phyloP scores from a whole-genome alignment of 2,797 vertebrate species.

The Phoeniculus purpureus region DNA sequence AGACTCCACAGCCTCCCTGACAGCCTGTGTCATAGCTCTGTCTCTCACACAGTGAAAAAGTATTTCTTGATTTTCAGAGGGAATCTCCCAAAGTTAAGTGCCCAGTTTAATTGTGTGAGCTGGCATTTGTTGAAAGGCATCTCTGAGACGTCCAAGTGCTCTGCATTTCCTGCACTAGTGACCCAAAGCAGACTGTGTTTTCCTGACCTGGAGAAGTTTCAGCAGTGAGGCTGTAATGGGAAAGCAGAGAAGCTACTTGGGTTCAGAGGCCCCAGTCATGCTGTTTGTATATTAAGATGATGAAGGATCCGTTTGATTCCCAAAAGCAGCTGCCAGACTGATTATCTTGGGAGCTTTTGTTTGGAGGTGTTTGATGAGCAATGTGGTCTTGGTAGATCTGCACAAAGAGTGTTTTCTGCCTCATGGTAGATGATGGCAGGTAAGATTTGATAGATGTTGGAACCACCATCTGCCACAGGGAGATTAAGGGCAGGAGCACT shows the following conservation, averaged over 20 bases:
- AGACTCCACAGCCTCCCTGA: background rate
- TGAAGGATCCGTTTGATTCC: background rate
- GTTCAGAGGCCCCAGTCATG: background rate
- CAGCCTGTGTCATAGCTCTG: no score
- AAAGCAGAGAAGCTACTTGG: no score
- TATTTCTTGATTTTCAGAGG: background rate
- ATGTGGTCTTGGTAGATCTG: rapidly evolving
- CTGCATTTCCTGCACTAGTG: no score
- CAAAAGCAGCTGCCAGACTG: background rate
- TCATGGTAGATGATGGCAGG: rapidly evolving
- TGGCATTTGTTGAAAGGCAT: no score
- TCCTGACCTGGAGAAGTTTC: background rate
- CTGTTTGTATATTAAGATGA: background rate
- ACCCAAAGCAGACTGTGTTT: rapidly evolving
- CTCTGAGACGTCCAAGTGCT: background rate
- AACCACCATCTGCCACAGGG: background rate
- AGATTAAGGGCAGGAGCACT: background rate
- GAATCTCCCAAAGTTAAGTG: background rate
- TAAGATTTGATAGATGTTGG: background rate
- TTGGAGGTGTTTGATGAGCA: background rate
- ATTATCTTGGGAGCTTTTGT: background rate
- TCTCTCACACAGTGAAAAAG: no score
- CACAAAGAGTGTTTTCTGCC: background rate
- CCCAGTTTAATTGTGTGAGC: rapidly evolving
- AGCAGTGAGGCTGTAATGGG: background rate